A percentile compares a stretch with the other conserved stretches of the same genome.
Conservation (phyloP, 2,888 invertebrate genomes). For the Ectemnius lituratus region DNA sequence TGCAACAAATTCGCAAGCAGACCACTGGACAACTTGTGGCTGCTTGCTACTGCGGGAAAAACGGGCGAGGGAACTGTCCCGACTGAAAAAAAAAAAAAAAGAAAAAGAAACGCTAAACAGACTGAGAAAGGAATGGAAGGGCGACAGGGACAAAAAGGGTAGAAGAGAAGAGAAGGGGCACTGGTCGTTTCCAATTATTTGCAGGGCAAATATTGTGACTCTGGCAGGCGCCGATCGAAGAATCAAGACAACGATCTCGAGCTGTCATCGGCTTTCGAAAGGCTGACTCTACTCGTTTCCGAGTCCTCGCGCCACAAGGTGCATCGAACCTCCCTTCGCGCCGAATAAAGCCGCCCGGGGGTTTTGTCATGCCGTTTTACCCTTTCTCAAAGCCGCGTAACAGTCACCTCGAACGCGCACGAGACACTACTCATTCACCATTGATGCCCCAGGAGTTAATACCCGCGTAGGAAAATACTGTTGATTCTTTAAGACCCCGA, state of each 20-base stretch:
- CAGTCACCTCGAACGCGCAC: not conserved
- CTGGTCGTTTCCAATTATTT: conserved; percentile 66
- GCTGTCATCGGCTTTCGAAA: conserved; percentile 23
- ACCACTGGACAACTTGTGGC: conserved; percentile 56
- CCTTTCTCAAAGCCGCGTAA: conserved; percentile 11
- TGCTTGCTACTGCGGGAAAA: conserved; percentile 18
- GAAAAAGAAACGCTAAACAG: too few species aligned
- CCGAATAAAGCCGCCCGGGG: conserved; percentile 3
- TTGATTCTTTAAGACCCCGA: too few species aligned
- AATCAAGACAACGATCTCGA: conserved; percentile 38
- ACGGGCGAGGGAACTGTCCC: conserved; percentile 16
- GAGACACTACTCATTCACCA: not conserved
- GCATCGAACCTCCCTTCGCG: conserved; percentile 10
- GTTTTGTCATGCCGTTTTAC: conserved; percentile 14
- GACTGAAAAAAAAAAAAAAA: too few species aligned
- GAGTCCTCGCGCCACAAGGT: conserved; percentile 19
- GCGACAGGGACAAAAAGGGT: too few species aligned
- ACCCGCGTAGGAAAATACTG: too few species aligned
- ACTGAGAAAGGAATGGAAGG: too few species aligned
- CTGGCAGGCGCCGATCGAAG: conserved; percentile 33
- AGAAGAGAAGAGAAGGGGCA: not conserved
- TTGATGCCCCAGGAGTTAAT: too few species aligned
- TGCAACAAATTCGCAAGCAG: conserved; percentile 65
- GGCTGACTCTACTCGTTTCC: not conserved
- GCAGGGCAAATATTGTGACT: conserved; percentile 70